A percentile compares a stretch with the other conserved stretches of the same genome.
These are phyloP conservation scores for Drosophila santomea DNA, from an alignment of 1,140 invertebrate species.

Conservation along the genomic window DNA sequence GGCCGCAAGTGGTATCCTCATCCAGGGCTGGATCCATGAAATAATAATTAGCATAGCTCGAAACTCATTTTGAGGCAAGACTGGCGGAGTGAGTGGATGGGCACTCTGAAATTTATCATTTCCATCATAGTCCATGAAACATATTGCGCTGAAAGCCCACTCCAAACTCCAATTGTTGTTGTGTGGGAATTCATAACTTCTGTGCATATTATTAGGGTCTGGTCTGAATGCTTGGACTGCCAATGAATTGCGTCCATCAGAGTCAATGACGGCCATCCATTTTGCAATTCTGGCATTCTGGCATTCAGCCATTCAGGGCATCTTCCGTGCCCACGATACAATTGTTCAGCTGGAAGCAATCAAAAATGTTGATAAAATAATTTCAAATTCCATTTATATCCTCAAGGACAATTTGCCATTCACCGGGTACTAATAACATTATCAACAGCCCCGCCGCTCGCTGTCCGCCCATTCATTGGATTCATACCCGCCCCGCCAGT, in stretches of 20 bases:
- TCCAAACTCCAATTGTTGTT: conserved; percentile 17
- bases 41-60: conserved; percentile 75
- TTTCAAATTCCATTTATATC: conserved; percentile 83
- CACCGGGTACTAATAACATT: conserved; percentile 79
- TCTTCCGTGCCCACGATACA: conserved; percentile 21
- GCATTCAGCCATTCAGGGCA: conserved; percentile 6
- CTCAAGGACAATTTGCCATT: conserved; percentile 83
- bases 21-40: conserved; percentile 39
- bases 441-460: conserved; percentile 50
- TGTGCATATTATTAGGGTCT: conserved; percentile 71
- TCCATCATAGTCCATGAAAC: conserved; percentile 58
- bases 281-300: conserved; percentile 10
- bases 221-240: conserved; percentile 49
- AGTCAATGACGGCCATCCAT: conserved; percentile 48
- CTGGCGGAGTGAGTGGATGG: background rate
- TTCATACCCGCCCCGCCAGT: conserved; percentile 6
- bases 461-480: conserved; percentile 33
- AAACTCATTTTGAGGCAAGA: conserved; percentile 27
- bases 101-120: conserved; percentile 69
- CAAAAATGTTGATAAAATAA: conserved; percentile 83
- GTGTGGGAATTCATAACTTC: conserved; percentile 76
- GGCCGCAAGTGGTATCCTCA: conserved; percentile 49
- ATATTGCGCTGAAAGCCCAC: conserved; percentile 49
- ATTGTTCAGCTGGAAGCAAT: conserved; percentile 81
- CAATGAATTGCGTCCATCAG: conserved; percentile 58